phyloP scores from a whole-genome alignment of 2,797 vertebrate species.

The Sylvia borin region DNA sequence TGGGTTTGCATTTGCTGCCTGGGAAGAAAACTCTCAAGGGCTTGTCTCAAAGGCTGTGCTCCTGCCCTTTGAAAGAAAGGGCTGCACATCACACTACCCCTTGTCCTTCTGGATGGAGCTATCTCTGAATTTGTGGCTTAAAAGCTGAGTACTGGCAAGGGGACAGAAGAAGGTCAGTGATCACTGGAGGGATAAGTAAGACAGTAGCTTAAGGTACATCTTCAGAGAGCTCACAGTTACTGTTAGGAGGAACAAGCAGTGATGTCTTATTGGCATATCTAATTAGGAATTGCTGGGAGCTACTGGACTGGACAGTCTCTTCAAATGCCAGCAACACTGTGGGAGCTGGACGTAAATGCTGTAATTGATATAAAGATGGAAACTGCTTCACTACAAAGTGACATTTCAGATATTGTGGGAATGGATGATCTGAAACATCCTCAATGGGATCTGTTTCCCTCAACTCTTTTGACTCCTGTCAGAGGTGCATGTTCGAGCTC shows the following conservation, averaged over 20 bases:
- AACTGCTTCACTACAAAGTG: conserved; percentile 17
- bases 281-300: conserved; percentile 55
- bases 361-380: conserved; percentile 48
- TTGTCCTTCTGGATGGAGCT: background rate
- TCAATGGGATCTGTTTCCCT: conserved; percentile 19
- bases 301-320: conserved; percentile 25
- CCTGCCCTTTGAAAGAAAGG: background rate
- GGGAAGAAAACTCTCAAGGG: background rate
- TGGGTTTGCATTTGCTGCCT: conserved; percentile 3
- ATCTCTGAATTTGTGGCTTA: background rate
- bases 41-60: background rate
- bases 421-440: conserved; percentile 26
- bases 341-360: conserved; percentile 23
- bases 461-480: conserved; percentile 51
- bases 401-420: conserved; percentile 45
- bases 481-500: conserved; percentile 26
- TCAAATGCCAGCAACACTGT: conserved; percentile 25
- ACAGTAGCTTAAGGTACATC: conserved; percentile 22
- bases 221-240: conserved; percentile 19
- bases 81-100: background rate
- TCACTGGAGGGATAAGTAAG: conserved; percentile 3
- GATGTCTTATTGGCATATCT: conserved; percentile 43
- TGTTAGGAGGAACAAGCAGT: background rate
- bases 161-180: conserved; percentile 2
- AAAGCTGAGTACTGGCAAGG: background rate